A percentile compares a stretch with the other conserved stretches of the same genome.
Conservation (phyloP, 2,797 vertebrate species). For the Rhabdophis nuchalis region DNA sequence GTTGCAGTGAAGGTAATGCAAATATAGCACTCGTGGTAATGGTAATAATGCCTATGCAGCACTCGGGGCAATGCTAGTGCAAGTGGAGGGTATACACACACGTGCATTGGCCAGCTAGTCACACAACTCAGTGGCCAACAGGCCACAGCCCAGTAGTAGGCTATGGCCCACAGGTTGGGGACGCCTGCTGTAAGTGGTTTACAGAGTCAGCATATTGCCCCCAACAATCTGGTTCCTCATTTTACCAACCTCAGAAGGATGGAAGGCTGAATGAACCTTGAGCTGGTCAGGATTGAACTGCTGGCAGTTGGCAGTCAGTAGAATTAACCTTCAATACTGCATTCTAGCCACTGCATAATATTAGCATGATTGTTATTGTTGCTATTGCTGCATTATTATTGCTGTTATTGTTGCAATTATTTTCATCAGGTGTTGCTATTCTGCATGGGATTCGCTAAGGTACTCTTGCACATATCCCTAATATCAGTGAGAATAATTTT, state of each 20-base stretch:
- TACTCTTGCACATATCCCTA: not conserved
- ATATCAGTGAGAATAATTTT: not conserved
- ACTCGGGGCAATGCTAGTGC: no score
- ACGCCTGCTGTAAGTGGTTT: not conserved
- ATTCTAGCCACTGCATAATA: not conserved
- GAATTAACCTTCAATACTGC: not conserved
- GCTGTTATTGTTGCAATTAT: not conserved
- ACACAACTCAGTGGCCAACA: no score
- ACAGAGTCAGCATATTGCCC: not conserved
- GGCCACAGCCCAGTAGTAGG: no score
- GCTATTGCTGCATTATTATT: not conserved
- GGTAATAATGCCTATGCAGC: not conserved
- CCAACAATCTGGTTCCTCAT: not conserved
- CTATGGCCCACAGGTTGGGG: not conserved
- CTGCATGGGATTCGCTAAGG: not conserved
- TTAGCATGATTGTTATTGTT: not conserved
- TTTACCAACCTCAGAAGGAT: not conserved
- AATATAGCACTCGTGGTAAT: not conserved
- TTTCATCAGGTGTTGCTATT: not conserved
- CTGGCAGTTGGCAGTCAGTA: not conserved
- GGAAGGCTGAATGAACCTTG: not conserved
- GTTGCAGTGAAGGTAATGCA: no score
- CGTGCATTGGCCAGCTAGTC: not conserved
- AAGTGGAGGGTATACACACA: no score
- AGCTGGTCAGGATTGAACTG: not conserved